Base-by-base conservation (phyloP, 2,113 vertebrate genomes). In the Petromus typicus region DNA sequence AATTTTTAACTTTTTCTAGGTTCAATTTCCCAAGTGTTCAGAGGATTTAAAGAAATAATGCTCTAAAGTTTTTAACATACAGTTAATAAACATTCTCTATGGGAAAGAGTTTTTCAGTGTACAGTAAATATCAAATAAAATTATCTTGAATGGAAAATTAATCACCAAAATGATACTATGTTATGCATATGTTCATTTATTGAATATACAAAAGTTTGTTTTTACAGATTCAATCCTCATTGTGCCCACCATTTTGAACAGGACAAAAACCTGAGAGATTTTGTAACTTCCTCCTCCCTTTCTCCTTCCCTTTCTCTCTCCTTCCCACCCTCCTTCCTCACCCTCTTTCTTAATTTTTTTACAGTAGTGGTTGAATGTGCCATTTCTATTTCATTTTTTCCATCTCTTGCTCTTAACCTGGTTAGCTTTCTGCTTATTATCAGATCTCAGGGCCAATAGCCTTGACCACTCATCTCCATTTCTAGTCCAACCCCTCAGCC, bases 111-210 rank as follows among this genome's bases (percentile, higher is more conserved):
- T 91, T 75, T 95, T 16, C 1, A 66, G 20, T 81, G 34, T n/a
- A 83, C 45, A 57, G 45, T 89, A 71, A 92, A 89, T 73, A 32
- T 56, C 40, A 91, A 59, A 11, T 79, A 84, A 37, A 91, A 48
- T 5, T 76, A 57, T 45, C 88, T 66, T 51, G 51, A 56, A 81
- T 81, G 89, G 63, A 75, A 85, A 92, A 73, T 18, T 48, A 13
- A 17, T 63, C 4, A 16, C n/a, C 6, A 57, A 9, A 30, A 43
- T 51, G 37, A n/a, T 89, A 32, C 57, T n/a, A 59, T 34, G 43
- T 59, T 63, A 48, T 79, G 40, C 11, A 27, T 56, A 7, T 54
- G 10, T 22, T 59, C 27, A 54, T 79, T 57, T 51, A 54, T 66
- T 87, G 43, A 84, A 4, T 67, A 86, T 54, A 83, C 64, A 27